These are phyloP conservation scores for Crotalus horridus DNA, from an alignment of 2,113 vertebrate genomes.

Conservation along the genomic window DNA sequence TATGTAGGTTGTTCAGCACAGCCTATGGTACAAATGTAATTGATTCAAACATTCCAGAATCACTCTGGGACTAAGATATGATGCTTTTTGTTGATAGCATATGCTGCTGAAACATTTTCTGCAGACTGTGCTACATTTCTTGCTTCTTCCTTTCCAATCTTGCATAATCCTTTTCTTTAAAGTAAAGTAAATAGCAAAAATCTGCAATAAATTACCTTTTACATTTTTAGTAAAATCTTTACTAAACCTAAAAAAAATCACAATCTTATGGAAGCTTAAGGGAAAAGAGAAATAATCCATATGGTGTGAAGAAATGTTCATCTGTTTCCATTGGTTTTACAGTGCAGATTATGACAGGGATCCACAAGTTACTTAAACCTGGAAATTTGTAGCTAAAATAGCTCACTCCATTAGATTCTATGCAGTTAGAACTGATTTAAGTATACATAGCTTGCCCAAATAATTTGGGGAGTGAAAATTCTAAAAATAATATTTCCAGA, in stretches of 20 bases:
- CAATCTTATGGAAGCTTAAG: conserved; percentile 57
- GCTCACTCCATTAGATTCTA: background rate
- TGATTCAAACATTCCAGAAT: conserved; percentile 3
- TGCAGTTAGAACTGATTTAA: background rate
- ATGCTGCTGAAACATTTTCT: conserved; percentile 19
- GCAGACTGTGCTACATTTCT: conserved; percentile 36
- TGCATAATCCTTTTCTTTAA: conserved; percentile 2
- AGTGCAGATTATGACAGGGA: conserved; percentile 24
- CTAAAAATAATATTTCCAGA: background rate
- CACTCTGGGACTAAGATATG: conserved; percentile 19
- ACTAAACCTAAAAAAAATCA: conserved; percentile 53
- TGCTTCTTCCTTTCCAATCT: background rate
- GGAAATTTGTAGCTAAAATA: background rate
- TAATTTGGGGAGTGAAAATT: background rate
- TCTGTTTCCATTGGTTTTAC: conserved; percentile 38
- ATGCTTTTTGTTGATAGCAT: conserved; percentile 26
- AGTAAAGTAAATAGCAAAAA: conserved; percentile 30
- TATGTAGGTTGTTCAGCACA: background rate
- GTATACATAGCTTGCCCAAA: background rate
- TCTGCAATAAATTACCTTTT: conserved; percentile 61
- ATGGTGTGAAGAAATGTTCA: conserved; percentile 44
- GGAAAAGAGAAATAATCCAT: conserved; percentile 28
- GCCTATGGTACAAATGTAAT: background rate
- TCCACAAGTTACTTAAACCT: background rate
- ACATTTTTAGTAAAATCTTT: conserved; percentile 55